These are phyloP conservation scores for Bos indicus DNA, from an alignment of 2,113 vertebrate genomes.

Conservation along the genomic window DNA sequence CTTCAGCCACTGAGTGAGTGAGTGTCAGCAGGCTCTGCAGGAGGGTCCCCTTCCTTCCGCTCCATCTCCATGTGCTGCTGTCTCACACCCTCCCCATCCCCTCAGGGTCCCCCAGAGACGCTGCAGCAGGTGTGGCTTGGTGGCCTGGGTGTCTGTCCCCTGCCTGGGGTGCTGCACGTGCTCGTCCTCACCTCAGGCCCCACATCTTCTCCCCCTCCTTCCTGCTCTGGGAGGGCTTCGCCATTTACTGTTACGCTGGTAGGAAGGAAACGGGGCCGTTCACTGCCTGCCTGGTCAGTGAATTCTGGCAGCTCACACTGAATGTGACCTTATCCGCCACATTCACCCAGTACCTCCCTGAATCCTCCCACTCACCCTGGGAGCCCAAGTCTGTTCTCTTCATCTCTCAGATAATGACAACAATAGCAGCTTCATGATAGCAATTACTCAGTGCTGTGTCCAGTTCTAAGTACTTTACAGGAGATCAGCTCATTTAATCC, in stretches of 20 bases:
- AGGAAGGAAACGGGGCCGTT: background rate
- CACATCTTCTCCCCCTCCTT: background rate
- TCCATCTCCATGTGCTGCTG: background rate
- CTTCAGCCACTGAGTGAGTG: background rate
- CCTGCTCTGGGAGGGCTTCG: background rate
- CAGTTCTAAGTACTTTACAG: background rate
- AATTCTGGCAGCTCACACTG: fast-evolving
- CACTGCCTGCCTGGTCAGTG: background rate
- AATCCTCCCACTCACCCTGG: background rate
- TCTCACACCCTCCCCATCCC: background rate
- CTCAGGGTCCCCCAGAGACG: background rate
- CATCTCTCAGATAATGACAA: background rate
- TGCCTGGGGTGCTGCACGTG: background rate
- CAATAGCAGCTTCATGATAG: background rate
- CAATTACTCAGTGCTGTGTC: background rate
- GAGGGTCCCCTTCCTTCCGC: background rate
- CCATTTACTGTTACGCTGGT: background rate
- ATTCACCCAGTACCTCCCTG: background rate
- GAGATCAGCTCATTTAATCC: background rate
- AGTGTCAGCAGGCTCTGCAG: background rate
- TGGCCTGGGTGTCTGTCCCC: background rate
- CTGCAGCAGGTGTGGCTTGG: background rate
- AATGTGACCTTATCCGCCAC: background rate
- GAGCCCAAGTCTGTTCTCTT: background rate
- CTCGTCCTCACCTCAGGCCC: background rate